These are phyloP conservation scores for Drosophila melanica DNA, from an alignment of 1,140 invertebrate species.

Conservation along the genomic window DNA sequence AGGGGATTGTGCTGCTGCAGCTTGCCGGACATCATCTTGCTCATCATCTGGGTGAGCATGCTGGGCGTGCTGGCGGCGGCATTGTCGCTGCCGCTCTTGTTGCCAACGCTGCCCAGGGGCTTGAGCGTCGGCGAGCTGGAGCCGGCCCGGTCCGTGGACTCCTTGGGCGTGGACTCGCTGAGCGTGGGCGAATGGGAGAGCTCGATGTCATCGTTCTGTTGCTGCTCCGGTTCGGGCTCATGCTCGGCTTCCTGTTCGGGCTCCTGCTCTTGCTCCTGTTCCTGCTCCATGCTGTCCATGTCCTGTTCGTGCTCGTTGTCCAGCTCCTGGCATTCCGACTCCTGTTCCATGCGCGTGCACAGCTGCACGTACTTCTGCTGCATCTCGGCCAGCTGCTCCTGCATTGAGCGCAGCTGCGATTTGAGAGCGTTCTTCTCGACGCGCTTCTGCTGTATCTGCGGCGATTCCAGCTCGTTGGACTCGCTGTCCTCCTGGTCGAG, in stretches of 20 bases:
- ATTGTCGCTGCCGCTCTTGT: constrained; percentile 38
- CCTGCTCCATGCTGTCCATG: constrained; percentile 89
- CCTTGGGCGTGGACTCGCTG: constrained; percentile 85
- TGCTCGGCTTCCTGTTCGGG: constrained; percentile 87
- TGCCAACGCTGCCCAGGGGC: constrained; percentile 44
- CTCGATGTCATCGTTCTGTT: constrained; percentile 85
- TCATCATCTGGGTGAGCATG: constrained; percentile 88
- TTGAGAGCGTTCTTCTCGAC: constrained; percentile 93
- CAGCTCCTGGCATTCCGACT: constrained; percentile 89
- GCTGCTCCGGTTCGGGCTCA: constrained; percentile 85
- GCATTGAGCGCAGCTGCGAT: constrained; percentile 92
- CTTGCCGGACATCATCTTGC: constrained; percentile 88
- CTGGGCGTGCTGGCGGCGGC: constrained; percentile 84
- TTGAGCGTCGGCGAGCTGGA: constrained; percentile 84
- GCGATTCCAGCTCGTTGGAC: constrained; percentile 90
- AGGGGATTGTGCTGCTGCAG: constrained; percentile 82
- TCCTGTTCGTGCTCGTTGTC: constrained; percentile 88
- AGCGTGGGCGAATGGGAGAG: constrained; percentile 84
- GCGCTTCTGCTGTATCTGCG: constrained; percentile 90
- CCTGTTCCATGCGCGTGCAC: constrained; percentile 92
- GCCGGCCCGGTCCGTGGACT: constrained; percentile 86
- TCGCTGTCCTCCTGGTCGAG: constrained; percentile 89
- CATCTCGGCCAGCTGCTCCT: constrained; percentile 95
- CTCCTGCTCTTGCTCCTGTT: constrained; percentile 88
- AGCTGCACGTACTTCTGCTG: constrained; percentile 95